These are phyloP conservation scores for Buathra laborator DNA, from an alignment of 2,888 invertebrate species.

Conservation along the genomic window DNA sequence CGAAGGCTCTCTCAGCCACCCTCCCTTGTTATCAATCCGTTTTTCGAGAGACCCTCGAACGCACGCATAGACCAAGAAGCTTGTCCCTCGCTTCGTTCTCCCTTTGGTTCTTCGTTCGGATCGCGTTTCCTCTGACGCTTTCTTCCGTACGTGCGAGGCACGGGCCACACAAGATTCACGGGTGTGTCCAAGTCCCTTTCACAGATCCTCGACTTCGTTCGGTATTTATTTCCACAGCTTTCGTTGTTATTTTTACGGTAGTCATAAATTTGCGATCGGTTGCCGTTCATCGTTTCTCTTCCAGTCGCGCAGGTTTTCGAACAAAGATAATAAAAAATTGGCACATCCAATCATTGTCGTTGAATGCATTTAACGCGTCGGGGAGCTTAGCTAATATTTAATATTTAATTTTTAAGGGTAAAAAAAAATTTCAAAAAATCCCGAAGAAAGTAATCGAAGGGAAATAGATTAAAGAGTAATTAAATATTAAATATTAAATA, in stretches of 20 bases:
- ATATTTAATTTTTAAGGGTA: too few relatives aligned
- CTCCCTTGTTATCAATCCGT: constrained; percentile 44
- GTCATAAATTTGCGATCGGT: neutral
- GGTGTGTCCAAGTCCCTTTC: neutral
- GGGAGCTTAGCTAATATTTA: too few relatives aligned
- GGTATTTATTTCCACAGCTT: neutral
- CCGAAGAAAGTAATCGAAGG: too few relatives aligned
- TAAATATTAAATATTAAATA: too few relatives aligned
- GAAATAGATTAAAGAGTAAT: too few relatives aligned
- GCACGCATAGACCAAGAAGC: neutral
- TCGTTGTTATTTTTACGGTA: neutral
- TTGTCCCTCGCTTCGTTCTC: constrained; percentile 23
- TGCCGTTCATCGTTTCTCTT: neutral
- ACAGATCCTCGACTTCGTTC: neutral
- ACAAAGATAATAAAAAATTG: neutral
- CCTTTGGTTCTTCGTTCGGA: constrained; percentile 21
- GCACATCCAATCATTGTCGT: neutral
- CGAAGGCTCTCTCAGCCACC: constrained; percentile 1
- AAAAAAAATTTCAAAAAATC: too few relatives aligned
- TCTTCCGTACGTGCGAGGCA: neutral
- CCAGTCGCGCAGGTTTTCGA: neutral
- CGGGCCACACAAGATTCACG: constrained; percentile 9
- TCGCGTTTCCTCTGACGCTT: constrained; percentile 14
- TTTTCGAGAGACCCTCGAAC: constrained; percentile 32
- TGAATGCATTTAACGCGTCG: neutral